These are phyloP conservation scores for Ceratina australensis DNA, from an alignment of 1,140 invertebrate species.

Conservation along the genomic window DNA sequence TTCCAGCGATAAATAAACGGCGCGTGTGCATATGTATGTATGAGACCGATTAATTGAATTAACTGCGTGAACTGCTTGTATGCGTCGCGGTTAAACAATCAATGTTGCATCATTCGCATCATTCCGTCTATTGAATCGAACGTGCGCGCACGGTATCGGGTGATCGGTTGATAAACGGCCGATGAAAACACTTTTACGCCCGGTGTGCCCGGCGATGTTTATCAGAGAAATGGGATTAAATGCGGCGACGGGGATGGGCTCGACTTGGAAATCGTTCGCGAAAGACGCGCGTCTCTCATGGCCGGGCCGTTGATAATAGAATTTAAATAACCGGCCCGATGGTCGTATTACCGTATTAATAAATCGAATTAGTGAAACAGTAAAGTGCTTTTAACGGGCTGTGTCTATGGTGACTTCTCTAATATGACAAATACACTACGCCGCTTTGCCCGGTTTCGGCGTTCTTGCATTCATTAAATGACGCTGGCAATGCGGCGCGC, in stretches of 20 bases:
- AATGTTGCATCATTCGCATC: conserved; percentile 59
- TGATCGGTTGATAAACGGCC: conserved; percentile 58
- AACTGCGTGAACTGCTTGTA: conserved; percentile 35
- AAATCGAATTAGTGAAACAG: conserved; percentile 75
- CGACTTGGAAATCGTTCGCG: conserved; percentile 33
- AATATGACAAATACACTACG: conserved; percentile 74
- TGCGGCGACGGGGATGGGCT: background rate
- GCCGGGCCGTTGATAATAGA: conserved; percentile 4
- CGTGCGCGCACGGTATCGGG: conserved; percentile 40
- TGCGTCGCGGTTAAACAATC: conserved; percentile 54
- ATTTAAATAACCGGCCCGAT: conserved; percentile 62
- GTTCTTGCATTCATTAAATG: conserved; percentile 76
- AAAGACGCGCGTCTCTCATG: conserved; percentile 28
- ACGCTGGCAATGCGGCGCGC: conserved; percentile 67
- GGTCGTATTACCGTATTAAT: conserved; percentile 68
- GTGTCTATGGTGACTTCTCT: conserved; percentile 70
- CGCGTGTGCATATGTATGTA: background rate
- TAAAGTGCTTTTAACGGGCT: conserved; percentile 77
- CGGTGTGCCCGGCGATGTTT: conserved; percentile 48
- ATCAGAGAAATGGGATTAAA: conserved; percentile 55
- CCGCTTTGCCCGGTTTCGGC: conserved; percentile 57
- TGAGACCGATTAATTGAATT: conserved; percentile 53
- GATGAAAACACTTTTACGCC: conserved; percentile 53
- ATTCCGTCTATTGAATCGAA: conserved; percentile 62
- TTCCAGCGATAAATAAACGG: background rate